Percentiles rank a stretch among this genome's conserved stretches.
phyloP scores from a whole-genome alignment of 2,113 vertebrate genomes.

The Myrmophylax atrothorax region DNA sequence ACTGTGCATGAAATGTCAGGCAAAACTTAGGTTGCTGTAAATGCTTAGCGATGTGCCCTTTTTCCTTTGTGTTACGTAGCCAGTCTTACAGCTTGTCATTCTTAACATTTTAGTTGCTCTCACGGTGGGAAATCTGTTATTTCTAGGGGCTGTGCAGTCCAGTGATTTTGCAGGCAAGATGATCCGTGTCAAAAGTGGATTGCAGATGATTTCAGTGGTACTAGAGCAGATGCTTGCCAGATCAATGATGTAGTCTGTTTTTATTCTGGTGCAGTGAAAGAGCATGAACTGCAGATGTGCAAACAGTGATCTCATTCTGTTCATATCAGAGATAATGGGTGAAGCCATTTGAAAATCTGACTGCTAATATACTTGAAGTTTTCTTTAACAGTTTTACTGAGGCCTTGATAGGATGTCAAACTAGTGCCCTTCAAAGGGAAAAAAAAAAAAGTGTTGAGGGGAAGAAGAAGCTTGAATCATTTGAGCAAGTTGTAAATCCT shows the following conservation, averaged over 20 bases:
- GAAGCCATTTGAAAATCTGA: neutral
- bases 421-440: neutral
- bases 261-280: conserved; percentile 2
- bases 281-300: neutral
- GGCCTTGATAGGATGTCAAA: neutral
- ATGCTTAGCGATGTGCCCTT: neutral
- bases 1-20: neutral
- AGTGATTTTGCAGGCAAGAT: neutral
- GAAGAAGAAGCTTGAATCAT: neutral
- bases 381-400: neutral
- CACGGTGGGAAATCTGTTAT: neutral
- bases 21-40: neutral
- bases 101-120: neutral
- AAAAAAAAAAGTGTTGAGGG: too few species aligned
- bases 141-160: neutral
- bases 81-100: neutral
- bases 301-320: neutral
- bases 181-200: neutral
- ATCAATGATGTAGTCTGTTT: neutral
- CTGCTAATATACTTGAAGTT: neutral
- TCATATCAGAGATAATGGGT: neutral
- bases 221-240: neutral
- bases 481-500: neutral
- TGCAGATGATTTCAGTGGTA: neutral
- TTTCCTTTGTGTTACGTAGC: neutral